phyloP scores from a whole-genome alignment of 2,888 invertebrate genomes.

The Papilio elwesi region DNA sequence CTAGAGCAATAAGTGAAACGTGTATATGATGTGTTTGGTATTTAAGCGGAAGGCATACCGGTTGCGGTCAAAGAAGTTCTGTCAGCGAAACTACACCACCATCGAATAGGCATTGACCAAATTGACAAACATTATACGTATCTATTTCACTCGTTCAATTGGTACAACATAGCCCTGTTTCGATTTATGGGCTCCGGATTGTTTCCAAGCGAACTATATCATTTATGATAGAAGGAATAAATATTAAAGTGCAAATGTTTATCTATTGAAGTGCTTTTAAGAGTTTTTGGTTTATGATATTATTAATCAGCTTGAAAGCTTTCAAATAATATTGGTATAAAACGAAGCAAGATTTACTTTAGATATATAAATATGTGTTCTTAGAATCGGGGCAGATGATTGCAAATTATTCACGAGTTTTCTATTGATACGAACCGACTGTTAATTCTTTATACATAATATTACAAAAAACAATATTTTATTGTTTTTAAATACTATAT shows the following conservation, averaged over 20 bases:
- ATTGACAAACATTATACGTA: constrained; percentile 29
- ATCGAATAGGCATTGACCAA: constrained; percentile 30
- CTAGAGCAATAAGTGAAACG: neutral
- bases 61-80: neutral
- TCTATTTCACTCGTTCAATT: constrained; percentile 36
- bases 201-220: constrained; percentile 20
- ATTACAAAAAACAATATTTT: too few species aligned
- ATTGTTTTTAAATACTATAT: too few species aligned
- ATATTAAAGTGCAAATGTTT: constrained; percentile 3
- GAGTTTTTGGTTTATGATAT: constrained; percentile 20
- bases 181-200: constrained; percentile 32
- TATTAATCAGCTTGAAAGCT: constrained; percentile 17
- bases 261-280: constrained; percentile 24
- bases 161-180: constrained; percentile 9
- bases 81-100: neutral
- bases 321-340: constrained; percentile 2
- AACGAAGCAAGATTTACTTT: neutral
- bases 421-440: too few species aligned
- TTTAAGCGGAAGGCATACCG: neutral
- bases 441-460: too few species aligned
- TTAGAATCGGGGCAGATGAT: neutral
- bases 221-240: constrained; percentile 16
- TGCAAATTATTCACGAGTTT: too few species aligned
- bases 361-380: neutral
- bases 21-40: neutral